Percentiles rank a stretch among this genome's conserved stretches.
Evolutionary conservation across 2,113 vertebrate genomes (phyloP).

Genomic region (Pangasianodon hypophthalmus): DNA sequence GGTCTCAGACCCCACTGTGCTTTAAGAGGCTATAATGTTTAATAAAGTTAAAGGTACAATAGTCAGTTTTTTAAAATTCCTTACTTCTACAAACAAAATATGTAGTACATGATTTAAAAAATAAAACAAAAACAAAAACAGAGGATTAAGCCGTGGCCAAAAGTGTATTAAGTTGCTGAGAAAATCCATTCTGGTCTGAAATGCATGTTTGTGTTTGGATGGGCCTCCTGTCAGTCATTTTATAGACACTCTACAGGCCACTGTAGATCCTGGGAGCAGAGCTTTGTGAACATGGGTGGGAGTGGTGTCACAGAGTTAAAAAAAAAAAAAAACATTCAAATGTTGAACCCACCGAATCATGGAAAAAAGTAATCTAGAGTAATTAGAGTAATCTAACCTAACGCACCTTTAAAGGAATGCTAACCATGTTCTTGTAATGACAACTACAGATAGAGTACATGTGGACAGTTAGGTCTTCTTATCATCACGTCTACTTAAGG

Average conservation of each 20-base stretch:
- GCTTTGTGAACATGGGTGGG: neutral
- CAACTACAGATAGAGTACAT: neutral
- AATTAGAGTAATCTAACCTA: neutral
- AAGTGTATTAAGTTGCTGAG: neutral
- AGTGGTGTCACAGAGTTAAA: no score
- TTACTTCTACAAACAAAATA: neutral
- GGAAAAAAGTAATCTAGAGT: neutral
- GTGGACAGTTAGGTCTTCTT: neutral
- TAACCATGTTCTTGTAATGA: neutral
- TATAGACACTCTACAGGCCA: no score
- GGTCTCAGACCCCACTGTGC: no score
- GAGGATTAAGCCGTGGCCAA: neutral
- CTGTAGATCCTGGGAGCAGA: no score
- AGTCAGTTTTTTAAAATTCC: neutral
- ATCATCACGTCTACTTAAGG: constrained; percentile 24
- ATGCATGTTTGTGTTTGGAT: no score
- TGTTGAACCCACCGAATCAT: neutral
- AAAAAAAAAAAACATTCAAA: no score
- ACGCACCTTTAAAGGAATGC: neutral
- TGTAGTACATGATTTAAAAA: neutral
- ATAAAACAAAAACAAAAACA: neutral
- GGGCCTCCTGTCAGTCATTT: no score
- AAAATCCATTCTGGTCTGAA: neutral
- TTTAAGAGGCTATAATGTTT: no score
- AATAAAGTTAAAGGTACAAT: neutral